Evolutionary conservation across 2,113 vertebrate genomes (phyloP).

Genomic region (Erythrocebus patas): DNA sequence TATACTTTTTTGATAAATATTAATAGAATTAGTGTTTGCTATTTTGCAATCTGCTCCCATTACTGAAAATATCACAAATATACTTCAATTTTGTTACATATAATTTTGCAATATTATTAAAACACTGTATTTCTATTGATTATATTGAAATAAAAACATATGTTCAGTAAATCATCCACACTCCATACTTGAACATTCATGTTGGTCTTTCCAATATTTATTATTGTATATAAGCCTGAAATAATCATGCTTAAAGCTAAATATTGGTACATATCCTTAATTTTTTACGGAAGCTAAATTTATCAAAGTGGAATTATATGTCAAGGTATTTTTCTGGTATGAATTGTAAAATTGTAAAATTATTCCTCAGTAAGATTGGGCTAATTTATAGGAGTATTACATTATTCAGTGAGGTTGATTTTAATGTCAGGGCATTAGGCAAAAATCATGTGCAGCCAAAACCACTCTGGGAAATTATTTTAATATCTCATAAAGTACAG

Average conservation of each 20-base stretch:
- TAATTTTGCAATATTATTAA: neutral
- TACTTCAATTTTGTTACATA: neutral
- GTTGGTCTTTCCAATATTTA: neutral
- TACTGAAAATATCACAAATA: neutral
- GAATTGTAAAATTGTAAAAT: neutral
- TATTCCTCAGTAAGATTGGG: neutral
- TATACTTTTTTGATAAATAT: neutral
- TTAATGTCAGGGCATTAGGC: neutral
- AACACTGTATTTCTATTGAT: neutral
- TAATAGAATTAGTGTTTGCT: neutral
- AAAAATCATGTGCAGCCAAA: neutral
- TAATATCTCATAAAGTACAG: neutral
- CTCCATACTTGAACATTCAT: neutral
- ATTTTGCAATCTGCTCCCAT: neutral
- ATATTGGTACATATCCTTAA: neutral
- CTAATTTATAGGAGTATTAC: neutral
- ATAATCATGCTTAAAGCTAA: neutral
- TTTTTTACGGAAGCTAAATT: neutral
- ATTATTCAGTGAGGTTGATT: neutral
- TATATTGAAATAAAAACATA: neutral
- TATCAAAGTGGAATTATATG: neutral
- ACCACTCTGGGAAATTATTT: neutral
- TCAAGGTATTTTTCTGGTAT: neutral
- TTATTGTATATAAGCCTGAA: neutral
- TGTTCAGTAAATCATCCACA: neutral